Percentiles rank a stretch among this genome's conserved stretches.
Conservation (phyloP, 1,140 invertebrate genomes). For the Drosophila teissieri region DNA sequence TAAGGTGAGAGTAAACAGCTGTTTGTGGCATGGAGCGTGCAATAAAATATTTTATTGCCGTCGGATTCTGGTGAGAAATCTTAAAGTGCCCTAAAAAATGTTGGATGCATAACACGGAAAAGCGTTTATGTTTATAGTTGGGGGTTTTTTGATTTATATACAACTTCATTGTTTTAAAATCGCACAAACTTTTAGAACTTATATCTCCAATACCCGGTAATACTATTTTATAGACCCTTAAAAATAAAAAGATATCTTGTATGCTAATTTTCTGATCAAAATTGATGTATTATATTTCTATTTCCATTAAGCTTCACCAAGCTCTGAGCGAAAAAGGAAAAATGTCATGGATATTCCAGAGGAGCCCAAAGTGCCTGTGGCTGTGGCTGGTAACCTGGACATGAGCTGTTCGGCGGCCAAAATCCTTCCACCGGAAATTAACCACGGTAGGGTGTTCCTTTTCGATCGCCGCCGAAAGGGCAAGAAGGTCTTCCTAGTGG, state of each 20-base stretch:
- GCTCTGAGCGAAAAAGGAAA: slow-evolving; percentile 42
- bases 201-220: not conserved
- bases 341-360: slow-evolving; percentile 62
- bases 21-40: slow-evolving; percentile 9
- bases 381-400: slow-evolving; percentile 61
- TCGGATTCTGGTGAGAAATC: slow-evolving; percentile 60
- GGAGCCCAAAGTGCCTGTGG: slow-evolving; percentile 46
- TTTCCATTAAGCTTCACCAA: slow-evolving; percentile 1
- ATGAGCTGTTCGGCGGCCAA: slow-evolving; percentile 70
- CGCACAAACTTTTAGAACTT: not conserved
- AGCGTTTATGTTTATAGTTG: not conserved
- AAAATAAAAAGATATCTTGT: not conserved
- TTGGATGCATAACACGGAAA: not conserved
- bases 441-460: slow-evolving; percentile 62
- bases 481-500: slow-evolving; percentile 86
- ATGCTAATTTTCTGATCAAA: not conserved
- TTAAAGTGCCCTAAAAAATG: not conserved
- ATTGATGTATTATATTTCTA: not conserved
- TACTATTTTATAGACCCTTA: not conserved
- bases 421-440: slow-evolving; percentile 68
- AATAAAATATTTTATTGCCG: slow-evolving; percentile 11
- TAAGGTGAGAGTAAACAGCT: slow-evolving; percentile 4
- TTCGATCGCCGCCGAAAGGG: slow-evolving; percentile 70
- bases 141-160: no score
- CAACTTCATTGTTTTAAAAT: not conserved